Base-by-base conservation (phyloP, 2,888 invertebrate species). In the Caenorhabditis becei region DNA sequence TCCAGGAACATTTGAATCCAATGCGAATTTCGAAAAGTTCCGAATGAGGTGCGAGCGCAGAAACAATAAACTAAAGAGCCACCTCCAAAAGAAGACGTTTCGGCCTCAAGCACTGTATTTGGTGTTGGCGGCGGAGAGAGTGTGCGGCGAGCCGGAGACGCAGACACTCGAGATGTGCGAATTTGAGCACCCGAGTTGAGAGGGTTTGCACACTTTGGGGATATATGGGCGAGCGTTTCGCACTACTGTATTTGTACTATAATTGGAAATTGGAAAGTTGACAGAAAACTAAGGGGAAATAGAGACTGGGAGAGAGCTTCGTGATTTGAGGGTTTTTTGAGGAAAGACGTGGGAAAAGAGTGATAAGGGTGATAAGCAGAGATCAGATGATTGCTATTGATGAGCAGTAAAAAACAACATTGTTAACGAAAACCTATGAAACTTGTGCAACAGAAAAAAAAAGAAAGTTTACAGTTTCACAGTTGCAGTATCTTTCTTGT, bases 161-260 rank as follows among this genome's bases (percentile, higher is more conserved):
- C 72, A 56, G 72, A 66, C 61, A 66, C 78, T 71, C 32, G 79
- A 79, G 72, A 79, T 74, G 80, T 80, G 80, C 74, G 80, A 80
- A 80, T 70, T 80, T 37, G 80, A 80, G 80, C 80, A 80, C 80
- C 80, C 74, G 65, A 74, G 74, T 49, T 47, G 63, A 74, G 74
- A 63, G 74, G 32, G 2, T 62, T 24, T n/a, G 49, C 63, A 49
- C 72, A 54, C 71, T 54, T 54, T 62, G 62, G 61, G 44, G 62
- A 51, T 54, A 24, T 23, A 16, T 32, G 10, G n/a, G 11, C 51
- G 32, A 49, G 58, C 44, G 49, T 66, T 58, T 65, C 65, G 47
- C 71, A 35, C 65, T 72, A 72, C 72, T 65, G 65, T 72, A 72
- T 72, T 56, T 74, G 74, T 74, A 74, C 74, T 74, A 74, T 74